Percentiles rank a stretch among this genome's conserved stretches.
Evolutionary conservation across 2,113 vertebrate species (phyloP).

Genomic region (Camelus bactrianus): DNA sequence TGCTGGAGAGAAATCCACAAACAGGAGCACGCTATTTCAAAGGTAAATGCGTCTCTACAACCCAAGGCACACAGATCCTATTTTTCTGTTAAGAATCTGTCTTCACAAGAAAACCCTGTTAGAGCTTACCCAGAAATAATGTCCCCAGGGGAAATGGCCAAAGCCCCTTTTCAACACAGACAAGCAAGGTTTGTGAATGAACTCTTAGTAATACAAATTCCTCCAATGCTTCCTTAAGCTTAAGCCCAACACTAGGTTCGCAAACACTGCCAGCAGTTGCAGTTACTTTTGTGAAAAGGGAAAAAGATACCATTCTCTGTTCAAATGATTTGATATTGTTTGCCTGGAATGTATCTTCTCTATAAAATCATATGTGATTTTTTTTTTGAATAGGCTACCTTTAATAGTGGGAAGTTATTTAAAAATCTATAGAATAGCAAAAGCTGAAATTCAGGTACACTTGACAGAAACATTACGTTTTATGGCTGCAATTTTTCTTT

Average conservation of each 20-base stretch:
- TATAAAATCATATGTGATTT: slow-evolving; percentile 11
- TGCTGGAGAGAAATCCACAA: slow-evolving; percentile 2
- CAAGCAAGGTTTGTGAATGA: slow-evolving; percentile 62
- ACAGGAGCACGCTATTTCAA: slow-evolving; percentile 25
- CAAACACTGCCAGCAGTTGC: background rate
- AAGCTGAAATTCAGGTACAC: background rate
- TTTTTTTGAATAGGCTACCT: background rate
- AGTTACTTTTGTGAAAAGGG: slow-evolving; percentile 17
- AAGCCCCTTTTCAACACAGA: slow-evolving; percentile 65
- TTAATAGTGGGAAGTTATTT: background rate
- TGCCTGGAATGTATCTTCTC: background rate
- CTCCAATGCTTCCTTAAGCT: background rate
- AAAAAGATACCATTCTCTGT: background rate
- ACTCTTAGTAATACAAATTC: slow-evolving; percentile 30
- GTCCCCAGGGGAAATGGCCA: slow-evolving; percentile 64
- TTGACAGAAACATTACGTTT: background rate
- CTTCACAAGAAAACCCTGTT: slow-evolving; percentile 60
- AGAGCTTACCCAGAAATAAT: slow-evolving; percentile 64
- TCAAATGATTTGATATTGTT: background rate
- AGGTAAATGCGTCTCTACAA: slow-evolving; percentile 35
- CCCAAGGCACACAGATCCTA: slow-evolving; percentile 43
- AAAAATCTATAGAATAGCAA: background rate
- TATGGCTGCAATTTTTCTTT: background rate
- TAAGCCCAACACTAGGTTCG: background rate
- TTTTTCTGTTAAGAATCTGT: slow-evolving; percentile 68